These are phyloP conservation scores for Perithous albicinctus DNA, from an alignment of 2,888 invertebrate species.

Conservation along the genomic window DNA sequence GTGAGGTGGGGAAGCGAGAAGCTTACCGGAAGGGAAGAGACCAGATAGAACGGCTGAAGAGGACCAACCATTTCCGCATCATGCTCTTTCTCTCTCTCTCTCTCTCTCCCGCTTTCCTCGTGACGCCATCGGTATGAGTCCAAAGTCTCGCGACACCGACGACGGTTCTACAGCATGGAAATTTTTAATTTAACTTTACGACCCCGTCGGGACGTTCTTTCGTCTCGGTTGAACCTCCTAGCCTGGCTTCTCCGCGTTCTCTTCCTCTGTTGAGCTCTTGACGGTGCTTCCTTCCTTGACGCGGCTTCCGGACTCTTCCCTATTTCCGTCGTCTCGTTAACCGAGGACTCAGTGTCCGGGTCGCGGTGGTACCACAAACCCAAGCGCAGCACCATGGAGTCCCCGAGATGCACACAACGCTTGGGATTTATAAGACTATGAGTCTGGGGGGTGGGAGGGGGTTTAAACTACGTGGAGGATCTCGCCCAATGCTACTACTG, in stretches of 20 bases:
- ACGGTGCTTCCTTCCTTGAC: slow-evolving; percentile 20
- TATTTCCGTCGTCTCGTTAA: slow-evolving; percentile 66
- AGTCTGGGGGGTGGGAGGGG: slow-evolving; percentile 36
- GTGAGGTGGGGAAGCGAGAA: not conserved
- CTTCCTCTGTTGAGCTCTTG: slow-evolving; percentile 28
- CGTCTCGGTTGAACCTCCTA: slow-evolving; percentile 27
- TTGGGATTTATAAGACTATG: slow-evolving; percentile 47
- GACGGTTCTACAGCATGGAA: slow-evolving; percentile 69
- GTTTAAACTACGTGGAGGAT: not conserved
- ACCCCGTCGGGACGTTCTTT: slow-evolving; percentile 69
- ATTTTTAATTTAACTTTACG: slow-evolving; percentile 78
- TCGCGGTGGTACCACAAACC: not conserved
- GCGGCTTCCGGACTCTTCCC: slow-evolving; percentile 50
- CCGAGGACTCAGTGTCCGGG: slow-evolving; percentile 17
- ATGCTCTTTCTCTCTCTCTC: too few species aligned
- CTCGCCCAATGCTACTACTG: not conserved
- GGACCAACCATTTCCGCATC: slow-evolving; percentile 60
- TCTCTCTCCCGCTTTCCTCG: slow-evolving; percentile 36
- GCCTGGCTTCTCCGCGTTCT: slow-evolving; percentile 14
- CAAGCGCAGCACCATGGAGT: too few species aligned
- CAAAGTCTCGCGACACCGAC: slow-evolving; percentile 34
- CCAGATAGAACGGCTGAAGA: slow-evolving; percentile 38
- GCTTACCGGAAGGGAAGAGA: not conserved
- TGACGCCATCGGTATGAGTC: slow-evolving; percentile 28
- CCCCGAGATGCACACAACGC: slow-evolving; percentile 19